Base-by-base conservation (phyloP, 2,113 vertebrate species). In the Planiliza haematocheilus region DNA sequence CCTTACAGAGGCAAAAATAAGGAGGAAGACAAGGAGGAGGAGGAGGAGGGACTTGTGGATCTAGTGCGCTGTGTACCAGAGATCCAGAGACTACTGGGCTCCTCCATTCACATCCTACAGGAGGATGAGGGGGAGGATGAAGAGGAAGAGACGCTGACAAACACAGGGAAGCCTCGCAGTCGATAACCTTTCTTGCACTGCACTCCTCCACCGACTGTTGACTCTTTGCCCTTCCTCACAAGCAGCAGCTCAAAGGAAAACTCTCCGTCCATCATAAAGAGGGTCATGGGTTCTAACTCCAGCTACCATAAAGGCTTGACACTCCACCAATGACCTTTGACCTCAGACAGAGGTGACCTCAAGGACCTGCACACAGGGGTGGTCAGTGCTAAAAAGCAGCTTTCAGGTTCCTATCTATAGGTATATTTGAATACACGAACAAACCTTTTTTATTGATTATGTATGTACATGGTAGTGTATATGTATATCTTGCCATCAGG, bases 51-150 rank as follows among this genome's bases (percentile, higher is more conserved):
- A 89, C 94, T 92, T 63, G 94, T 97, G 82, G 96, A 99, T 88
- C 89, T 99, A 91, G 95, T 99, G 83, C 95, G 94, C 60, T 98
- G 97, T 0, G 95, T 98, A 66, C 94, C 96, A 0, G 97, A 99
- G 89, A 92, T 99, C 66, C 95, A 97, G 63, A 94, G 93, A 91
- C 96, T 99, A 61, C 90, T 99, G 82, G 98, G 98, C 42, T 99
- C 97, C 0, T 90, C 92, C 17, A 86, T 94, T 77, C 93, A 95
- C 69, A 85, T 94, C 52, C 86, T 95, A 12, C 80, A 83, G 34
- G 93, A 92, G 13, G 91, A 92, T 0, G 86, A 92, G 1, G 92
- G 89, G 7, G 88, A 91, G 4, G 69, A 57, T 8, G 81, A 78
- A 14, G 70, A 71, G 18, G 85, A 71, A 16, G 65, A 77, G 45